Conservation (phyloP, 30 jellyfish, hydroid and myxozoan genomes). For the Rhopilema esculentum region DNA sequence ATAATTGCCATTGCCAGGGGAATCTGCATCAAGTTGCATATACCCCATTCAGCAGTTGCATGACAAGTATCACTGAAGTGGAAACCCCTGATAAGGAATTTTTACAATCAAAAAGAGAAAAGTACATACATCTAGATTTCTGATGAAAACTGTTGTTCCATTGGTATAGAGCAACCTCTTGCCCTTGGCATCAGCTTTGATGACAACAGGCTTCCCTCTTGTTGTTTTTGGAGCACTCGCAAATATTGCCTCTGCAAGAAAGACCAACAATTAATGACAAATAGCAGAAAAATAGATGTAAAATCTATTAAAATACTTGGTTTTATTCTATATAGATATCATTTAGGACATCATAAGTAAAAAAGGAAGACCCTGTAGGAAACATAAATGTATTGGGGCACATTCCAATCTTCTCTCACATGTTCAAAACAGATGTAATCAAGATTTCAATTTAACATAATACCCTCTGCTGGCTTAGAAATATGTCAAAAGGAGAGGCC, state of each 20-base stretch:
- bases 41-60: neutral
- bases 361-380: too few species aligned
- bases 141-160: conserved; percentile 90
- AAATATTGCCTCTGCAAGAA: conserved; percentile 60
- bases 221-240: conserved; percentile 91
- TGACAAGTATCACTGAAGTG: neutral
- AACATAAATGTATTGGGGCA: too few species aligned
- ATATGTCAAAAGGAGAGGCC: too few species aligned
- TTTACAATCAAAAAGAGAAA: neutral
- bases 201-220: conserved; percentile 85
- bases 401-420: too few species aligned
- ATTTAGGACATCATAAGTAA: neutral
- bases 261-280: neutral
- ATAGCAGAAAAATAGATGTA: neutral
- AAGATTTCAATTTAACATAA: too few species aligned
- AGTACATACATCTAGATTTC: conserved; percentile 84
- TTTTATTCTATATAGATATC: too few species aligned
- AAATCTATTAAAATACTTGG: too few species aligned
- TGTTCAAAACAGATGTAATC: too few species aligned
- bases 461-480: too few species aligned
- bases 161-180: conserved; percentile 72
- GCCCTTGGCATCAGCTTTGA: conserved; percentile 92
- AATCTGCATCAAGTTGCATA: too few species aligned
- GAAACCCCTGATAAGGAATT: too few species aligned
- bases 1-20: too few species aligned